Percentiles rank a stretch among this genome's conserved stretches.
phyloP scores from a whole-genome alignment of 2,797 vertebrate species.

The Pitangus sulphuratus region DNA sequence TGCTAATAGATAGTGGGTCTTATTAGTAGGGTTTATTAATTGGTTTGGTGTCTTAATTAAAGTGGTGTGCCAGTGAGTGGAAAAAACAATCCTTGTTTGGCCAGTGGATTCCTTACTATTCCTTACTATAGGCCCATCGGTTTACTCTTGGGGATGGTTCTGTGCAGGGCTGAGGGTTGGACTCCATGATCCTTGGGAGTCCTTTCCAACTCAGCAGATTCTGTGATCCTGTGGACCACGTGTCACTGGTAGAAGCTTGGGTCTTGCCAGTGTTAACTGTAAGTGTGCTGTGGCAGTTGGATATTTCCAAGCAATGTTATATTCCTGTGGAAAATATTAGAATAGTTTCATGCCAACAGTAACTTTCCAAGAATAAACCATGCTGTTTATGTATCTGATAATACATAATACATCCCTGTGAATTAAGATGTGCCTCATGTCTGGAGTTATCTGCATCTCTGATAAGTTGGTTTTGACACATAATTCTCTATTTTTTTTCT shows the following conservation, averaged over 20 bases:
- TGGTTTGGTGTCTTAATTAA: slow-evolving; percentile 52
- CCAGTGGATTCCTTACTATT: background rate
- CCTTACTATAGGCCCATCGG: background rate
- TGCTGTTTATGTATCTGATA: background rate
- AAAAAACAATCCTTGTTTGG: slow-evolving; percentile 36
- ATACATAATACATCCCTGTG: background rate
- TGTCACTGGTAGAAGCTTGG: background rate
- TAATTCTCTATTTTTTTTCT: slow-evolving; percentile 7
- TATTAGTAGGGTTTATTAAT: slow-evolving; percentile 54
- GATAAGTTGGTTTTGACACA: slow-evolving; percentile 52
- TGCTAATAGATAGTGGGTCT: slow-evolving; percentile 14
- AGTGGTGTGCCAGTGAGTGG: background rate
- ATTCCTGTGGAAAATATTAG: background rate
- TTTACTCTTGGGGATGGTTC: background rate
- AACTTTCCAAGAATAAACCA: background rate
- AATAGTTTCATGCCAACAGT: background rate
- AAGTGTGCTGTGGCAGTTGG: background rate
- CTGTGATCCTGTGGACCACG: background rate
- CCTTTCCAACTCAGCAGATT: background rate
- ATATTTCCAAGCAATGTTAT: background rate
- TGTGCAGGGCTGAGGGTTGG: background rate
- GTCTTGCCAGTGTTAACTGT: background rate
- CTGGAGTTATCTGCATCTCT: slow-evolving; percentile 12
- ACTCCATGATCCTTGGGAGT: background rate
- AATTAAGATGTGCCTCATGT: background rate